phyloP scores from a whole-genome alignment of 2,888 invertebrate species.

The Brachypterus glaber region DNA sequence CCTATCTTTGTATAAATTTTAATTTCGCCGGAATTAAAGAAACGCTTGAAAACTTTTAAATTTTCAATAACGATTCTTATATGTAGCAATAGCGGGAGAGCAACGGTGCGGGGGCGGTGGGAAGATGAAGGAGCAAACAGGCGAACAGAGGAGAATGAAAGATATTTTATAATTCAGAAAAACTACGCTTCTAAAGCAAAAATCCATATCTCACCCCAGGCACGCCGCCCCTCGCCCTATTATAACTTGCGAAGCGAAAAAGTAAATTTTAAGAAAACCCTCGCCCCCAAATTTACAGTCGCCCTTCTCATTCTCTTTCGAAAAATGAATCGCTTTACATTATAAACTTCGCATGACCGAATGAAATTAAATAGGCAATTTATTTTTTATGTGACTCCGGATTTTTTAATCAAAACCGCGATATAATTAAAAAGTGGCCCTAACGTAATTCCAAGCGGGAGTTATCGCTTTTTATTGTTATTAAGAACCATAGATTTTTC shows the following conservation, averaged over 20 bases:
- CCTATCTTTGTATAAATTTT: too few species aligned
- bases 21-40: slow-evolving; percentile 11
- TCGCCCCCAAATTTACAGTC: slow-evolving; percentile 36
- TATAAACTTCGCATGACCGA: slow-evolving; percentile 16
- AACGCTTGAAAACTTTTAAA: slow-evolving; percentile 23
- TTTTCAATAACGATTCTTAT: slow-evolving; percentile 28
- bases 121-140: not conserved
- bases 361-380: slow-evolving; percentile 42
- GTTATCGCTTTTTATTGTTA: slow-evolving; percentile 23
- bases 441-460: slow-evolving; percentile 38
- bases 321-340: slow-evolving; percentile 20
- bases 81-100: slow-evolving; percentile 1
- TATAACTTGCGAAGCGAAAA: slow-evolving; percentile 43
- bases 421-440: slow-evolving; percentile 33
- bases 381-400: slow-evolving; percentile 40
- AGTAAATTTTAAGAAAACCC: slow-evolving; percentile 42
- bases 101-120: not conserved
- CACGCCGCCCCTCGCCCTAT: slow-evolving; percentile 29
- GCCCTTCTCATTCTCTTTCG: slow-evolving; percentile 28
- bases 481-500: slow-evolving; percentile 1
- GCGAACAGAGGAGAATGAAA: slow-evolving; percentile 24
- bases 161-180: slow-evolving; percentile 43
- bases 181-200: slow-evolving; percentile 40
- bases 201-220: slow-evolving; percentile 41
- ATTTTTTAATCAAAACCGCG: slow-evolving; percentile 41